A percentile compares a stretch with the other conserved stretches of the same genome.
Conservation (phyloP, 2,797 vertebrate species). For the Rhadinocentrus ornatus region DNA sequence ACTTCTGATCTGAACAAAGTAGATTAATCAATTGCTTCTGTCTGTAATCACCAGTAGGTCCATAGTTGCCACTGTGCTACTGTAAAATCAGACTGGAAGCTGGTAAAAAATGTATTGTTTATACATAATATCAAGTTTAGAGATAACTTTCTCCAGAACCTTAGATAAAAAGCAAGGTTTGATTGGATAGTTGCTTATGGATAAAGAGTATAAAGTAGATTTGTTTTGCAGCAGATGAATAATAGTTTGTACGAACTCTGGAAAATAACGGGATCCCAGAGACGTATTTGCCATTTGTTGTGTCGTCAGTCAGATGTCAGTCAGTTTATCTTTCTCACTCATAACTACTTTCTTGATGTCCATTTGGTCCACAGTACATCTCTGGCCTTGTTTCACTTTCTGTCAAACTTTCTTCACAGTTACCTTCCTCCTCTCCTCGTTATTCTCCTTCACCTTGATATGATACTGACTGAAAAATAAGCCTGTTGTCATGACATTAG, state of each 20-base stretch:
- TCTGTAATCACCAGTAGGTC: neutral
- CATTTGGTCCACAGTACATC: neutral
- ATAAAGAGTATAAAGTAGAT: no score
- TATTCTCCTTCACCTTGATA: conserved; percentile 19
- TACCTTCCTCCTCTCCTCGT: neutral
- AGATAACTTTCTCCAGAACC: neutral
- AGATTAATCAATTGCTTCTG: neutral
- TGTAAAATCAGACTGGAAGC: no score
- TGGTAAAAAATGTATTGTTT: no score
- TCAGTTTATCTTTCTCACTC: neutral
- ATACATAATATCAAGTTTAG: neutral
- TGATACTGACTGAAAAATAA: conserved; percentile 47
- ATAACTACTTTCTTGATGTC: neutral
- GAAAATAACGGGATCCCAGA: neutral
- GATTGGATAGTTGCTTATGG: no score
- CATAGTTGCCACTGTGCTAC: neutral
- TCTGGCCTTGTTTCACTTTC: neutral
- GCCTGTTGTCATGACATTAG: conserved; percentile 63
- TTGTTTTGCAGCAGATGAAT: no score
- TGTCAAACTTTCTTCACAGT: neutral
- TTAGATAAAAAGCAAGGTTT: neutral
- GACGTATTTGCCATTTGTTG: no score
- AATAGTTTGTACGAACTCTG: neutral
- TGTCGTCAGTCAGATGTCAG: neutral
- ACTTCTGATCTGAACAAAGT: neutral